Evolutionary conservation across 2,888 invertebrate species (phyloP).

Genomic region (Ectemnius continuus): DNA sequence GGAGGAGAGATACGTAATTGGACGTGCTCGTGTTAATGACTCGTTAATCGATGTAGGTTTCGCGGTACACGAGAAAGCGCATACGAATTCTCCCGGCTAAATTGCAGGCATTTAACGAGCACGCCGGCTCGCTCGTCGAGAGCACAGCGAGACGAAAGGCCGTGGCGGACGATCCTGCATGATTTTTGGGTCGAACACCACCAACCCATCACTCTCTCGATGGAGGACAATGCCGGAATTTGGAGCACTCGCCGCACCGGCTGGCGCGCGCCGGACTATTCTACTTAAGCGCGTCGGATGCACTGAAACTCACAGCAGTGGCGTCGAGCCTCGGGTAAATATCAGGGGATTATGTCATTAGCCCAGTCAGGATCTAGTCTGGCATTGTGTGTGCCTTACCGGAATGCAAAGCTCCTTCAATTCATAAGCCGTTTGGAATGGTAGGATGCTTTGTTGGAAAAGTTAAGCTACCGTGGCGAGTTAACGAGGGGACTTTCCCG

Average conservation of each 20-base stretch:
- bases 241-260: neutral
- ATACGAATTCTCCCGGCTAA: constrained; percentile 34
- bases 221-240: constrained; percentile 9
- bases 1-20: constrained; percentile 15
- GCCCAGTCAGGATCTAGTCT: too few species aligned
- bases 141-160: constrained; percentile 15
- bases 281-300: too few species aligned
- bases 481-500: too few species aligned
- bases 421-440: too few species aligned
- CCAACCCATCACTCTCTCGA: neutral
- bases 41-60: constrained; percentile 38
- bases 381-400: too few species aligned
- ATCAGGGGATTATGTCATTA: too few species aligned
- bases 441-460: too few species aligned
- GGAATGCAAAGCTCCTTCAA: too few species aligned
- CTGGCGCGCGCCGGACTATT: neutral
- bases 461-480: too few species aligned
- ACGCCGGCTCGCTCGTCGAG: neutral
- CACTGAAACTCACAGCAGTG: too few species aligned
- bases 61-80: constrained; percentile 48
- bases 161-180: constrained; percentile 17
- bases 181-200: constrained; percentile 39
- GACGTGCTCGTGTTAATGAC: constrained; percentile 25
- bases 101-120: constrained; percentile 10
- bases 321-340: too few species aligned